Base-by-base conservation (phyloP, 2,797 vertebrate genomes). In the Ctenochaetus hawaiiensis region DNA sequence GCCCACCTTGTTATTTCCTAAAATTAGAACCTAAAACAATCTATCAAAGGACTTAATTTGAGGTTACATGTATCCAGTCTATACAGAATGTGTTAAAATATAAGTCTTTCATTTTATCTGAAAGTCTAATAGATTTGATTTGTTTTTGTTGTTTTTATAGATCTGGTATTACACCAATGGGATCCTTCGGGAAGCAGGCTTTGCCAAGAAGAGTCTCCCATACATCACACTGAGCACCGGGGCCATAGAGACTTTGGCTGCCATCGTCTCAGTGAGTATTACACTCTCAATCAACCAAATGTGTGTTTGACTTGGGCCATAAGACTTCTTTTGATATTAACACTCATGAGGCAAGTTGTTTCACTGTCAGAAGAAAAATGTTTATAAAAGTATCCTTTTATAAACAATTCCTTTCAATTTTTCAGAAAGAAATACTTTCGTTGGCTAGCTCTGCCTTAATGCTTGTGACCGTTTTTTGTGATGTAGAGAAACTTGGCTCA, bases 111-210 rank as follows among this genome's bases (percentile, higher is more conserved):
- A 48, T 22, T 51, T 48, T 8, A 47, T 30, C 56, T 57, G 2
- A n/a, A 59, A 67, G 4, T 20, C 6, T 10, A 22, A 2, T 64
- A 5, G 10, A 37, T 30, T 22, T 76, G 18, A 30, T 83, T 53
- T 63, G 5, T 63, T 72, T 81, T 56, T 14, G 72, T 82, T 56
- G n/a, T 14, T 39, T 12, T 22, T 54, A 10, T 66, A 98, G 98
- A 98, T 99, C 80, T 99, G 97, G 98, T 99, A 98, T 89, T 99
- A 99, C 90, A 99, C 98, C 65, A 98, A 93, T 63, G 96, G 93
- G 81, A 98, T 99, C 88, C 96, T 99, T 1, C 83, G 54, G 18
- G 95, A 94, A 45, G 95, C 97, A 4, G 98, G 97, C 54, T 96
- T 99, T 65, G 58, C 80, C 0, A 76, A 16, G 1, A 81, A 91